Conservation (phyloP, 2,888 invertebrate species). For the Conus canariensis region DNA sequence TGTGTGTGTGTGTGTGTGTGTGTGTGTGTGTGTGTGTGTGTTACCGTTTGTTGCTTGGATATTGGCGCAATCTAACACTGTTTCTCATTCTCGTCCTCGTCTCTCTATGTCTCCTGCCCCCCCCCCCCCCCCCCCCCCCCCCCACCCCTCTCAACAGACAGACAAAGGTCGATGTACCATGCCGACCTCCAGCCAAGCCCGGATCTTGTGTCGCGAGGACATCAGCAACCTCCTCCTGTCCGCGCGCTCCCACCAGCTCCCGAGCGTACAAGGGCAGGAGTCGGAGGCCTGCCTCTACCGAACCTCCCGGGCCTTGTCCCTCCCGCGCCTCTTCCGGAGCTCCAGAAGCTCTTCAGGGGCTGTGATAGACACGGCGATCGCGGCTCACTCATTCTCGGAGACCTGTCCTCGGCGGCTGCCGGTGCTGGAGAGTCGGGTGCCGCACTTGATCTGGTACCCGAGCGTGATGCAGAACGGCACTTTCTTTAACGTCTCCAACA, state of each 20-base stretch:
- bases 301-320: background rate
- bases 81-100: background rate
- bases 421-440: background rate
- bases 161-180: background rate
- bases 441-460: conserved; percentile 8
- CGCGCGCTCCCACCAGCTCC: background rate
- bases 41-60: background rate
- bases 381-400: background rate
- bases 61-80: background rate
- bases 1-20: too few species aligned
- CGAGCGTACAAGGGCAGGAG: too few species aligned
- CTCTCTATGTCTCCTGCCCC: background rate
- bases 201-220: conserved; percentile 17
- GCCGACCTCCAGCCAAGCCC: conserved; percentile 34
- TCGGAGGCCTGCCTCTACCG: background rate
- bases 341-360: background rate
- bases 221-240: background rate
- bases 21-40: too few species aligned
- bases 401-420: background rate
- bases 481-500: background rate
- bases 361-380: background rate
- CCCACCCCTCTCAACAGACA: background rate
- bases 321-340: background rate
- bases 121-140: background rate
- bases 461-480: background rate